These are phyloP conservation scores for Mesoligia furuncula DNA, from an alignment of 2,888 invertebrate species.

Conservation along the genomic window DNA sequence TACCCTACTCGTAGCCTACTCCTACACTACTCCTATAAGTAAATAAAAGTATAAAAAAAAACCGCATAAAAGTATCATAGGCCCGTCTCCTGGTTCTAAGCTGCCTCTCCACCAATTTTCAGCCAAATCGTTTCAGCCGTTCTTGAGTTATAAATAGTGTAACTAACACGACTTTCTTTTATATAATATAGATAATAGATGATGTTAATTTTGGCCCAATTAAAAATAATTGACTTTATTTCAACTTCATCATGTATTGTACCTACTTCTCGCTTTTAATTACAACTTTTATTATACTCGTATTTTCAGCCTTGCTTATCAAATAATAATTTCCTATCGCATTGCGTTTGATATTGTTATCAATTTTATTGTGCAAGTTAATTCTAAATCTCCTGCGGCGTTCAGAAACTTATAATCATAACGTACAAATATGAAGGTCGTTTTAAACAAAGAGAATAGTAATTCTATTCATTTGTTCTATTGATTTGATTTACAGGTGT, in stretches of 20 bases:
- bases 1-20: too few relatives aligned
- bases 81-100: too few relatives aligned
- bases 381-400: conserved; percentile 49
- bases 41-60: too few relatives aligned
- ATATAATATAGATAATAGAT: too few relatives aligned
- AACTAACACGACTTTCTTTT: too few relatives aligned
- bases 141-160: too few relatives aligned
- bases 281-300: neutral
- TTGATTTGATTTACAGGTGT: conserved; percentile 65
- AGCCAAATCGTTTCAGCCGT: too few relatives aligned
- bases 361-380: conserved; percentile 51
- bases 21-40: too few relatives aligned
- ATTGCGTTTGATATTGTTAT: conserved; percentile 48
- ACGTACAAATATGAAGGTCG: conserved; percentile 69
- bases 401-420: conserved; percentile 37
- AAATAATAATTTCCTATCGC: conserved; percentile 41
- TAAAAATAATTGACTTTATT: neutral
- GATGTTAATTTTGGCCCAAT: neutral
- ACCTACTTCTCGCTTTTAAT: neutral
- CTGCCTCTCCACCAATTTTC: too few relatives aligned
- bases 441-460: conserved; percentile 67
- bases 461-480: conserved; percentile 65
- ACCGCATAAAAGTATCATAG: too few relatives aligned
- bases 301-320: conserved; percentile 36
- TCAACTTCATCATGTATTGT: neutral